phyloP scores from a whole-genome alignment of 2,113 vertebrate genomes.

The Setophaga petechia region DNA sequence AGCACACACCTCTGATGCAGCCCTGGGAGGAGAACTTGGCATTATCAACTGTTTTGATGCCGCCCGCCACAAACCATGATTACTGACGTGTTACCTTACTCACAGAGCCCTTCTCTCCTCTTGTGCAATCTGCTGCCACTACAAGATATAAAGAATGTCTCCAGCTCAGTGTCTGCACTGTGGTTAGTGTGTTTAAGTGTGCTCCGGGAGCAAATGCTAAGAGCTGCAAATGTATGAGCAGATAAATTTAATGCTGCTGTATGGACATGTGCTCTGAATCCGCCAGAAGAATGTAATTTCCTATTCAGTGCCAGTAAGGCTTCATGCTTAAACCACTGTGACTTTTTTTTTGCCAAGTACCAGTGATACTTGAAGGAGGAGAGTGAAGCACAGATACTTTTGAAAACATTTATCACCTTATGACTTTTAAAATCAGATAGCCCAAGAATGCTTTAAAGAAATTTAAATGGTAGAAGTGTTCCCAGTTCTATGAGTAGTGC shows the following conservation, averaged over 20 bases:
- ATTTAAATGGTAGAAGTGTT: neutral
- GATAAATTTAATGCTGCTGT: neutral
- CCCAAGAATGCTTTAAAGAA: constrained; percentile 9
- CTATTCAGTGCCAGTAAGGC: neutral
- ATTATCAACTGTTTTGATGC: neutral
- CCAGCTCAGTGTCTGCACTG: neutral
- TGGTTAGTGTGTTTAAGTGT: neutral
- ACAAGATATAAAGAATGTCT: neutral
- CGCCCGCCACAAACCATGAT: neutral
- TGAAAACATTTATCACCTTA: neutral
- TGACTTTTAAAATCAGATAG: neutral
- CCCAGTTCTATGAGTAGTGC: neutral
- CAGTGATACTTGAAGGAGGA: neutral
- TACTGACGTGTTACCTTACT: neutral
- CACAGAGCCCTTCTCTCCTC: neutral
- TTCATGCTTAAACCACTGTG: neutral
- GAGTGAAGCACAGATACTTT: neutral
- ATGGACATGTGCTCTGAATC: neutral
- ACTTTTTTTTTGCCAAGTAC: neutral
- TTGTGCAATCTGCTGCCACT: neutral
- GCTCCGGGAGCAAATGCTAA: neutral
- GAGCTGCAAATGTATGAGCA: neutral
- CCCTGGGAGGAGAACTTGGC: neutral
- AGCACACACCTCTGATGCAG: neutral
- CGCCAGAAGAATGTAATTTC: neutral